Percentiles rank a stretch among this genome's conserved stretches.
These are phyloP conservation scores for Drosophila willistoni DNA, from an alignment of 1,140 invertebrate genomes.

Conservation along the genomic window DNA sequence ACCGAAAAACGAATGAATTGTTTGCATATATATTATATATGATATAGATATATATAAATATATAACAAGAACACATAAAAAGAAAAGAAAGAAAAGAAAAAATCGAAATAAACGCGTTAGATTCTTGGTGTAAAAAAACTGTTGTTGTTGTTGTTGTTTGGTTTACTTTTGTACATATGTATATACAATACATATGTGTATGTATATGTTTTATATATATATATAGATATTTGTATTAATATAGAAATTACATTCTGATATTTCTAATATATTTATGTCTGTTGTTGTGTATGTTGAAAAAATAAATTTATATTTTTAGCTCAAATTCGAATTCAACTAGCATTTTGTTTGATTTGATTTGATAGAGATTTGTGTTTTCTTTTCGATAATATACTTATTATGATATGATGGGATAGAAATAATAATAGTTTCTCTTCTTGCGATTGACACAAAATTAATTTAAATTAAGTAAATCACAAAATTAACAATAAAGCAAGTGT, in stretches of 20 bases:
- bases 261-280: too few relatives aligned
- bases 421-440: constrained; percentile 52
- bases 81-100: constrained; percentile 83
- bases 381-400: constrained; percentile 3
- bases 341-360: constrained; percentile 6
- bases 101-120: constrained; percentile 83
- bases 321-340: constrained; percentile 25
- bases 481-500: not conserved
- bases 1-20: constrained; percentile 79
- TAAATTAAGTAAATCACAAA: constrained; percentile 33
- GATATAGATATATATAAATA: constrained; percentile 56
- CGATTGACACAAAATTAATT: constrained; percentile 68
- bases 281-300: too few relatives aligned
- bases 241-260: too few relatives aligned
- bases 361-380: not conserved
- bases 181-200: too few relatives aligned
- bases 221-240: too few relatives aligned
- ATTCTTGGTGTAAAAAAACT: constrained; percentile 75
- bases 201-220: too few relatives aligned
- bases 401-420: not conserved
- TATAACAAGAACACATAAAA: constrained; percentile 82
- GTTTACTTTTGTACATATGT: constrained; percentile 62
- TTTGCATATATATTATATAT: constrained; percentile 42
- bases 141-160: constrained; percentile 19
- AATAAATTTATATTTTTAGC: constrained; percentile 6